Conservation (phyloP, 2,797 vertebrate genomes). For the Urophycis tenuis region DNA sequence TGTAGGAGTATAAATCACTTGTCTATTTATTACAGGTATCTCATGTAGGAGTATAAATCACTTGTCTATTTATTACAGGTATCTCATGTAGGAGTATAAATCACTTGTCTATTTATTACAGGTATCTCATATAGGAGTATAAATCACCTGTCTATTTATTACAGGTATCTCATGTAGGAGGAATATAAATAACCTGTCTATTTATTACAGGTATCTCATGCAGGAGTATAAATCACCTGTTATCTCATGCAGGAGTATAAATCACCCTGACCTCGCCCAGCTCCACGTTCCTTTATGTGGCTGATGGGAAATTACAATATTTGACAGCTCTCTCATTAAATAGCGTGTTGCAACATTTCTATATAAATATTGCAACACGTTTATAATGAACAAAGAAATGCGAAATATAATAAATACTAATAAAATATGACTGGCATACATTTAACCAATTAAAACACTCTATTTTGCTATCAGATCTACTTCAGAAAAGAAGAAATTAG, state of each 20-base stretch:
- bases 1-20: too few relatives aligned
- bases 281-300: not conserved
- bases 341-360: not conserved
- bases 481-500: not conserved
- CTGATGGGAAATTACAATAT: not conserved
- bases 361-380: too few relatives aligned
- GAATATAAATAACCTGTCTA: too few relatives aligned
- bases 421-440: not conserved
- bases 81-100: too few relatives aligned
- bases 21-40: conserved; percentile 19
- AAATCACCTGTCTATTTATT: conserved; percentile 24
- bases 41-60: too few relatives aligned
- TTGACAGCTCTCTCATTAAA: not conserved
- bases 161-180: too few relatives aligned
- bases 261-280: not conserved
- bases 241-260: not conserved
- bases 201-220: conserved; percentile 14
- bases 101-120: conserved; percentile 24
- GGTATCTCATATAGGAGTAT: too few relatives aligned
- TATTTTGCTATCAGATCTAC: not conserved
- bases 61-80: conserved; percentile 16
- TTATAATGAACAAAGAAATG: not conserved
- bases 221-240: too few relatives aligned
- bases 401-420: not conserved
- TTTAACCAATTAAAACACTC: not conserved